phyloP scores from a whole-genome alignment of 1,140 invertebrate genomes.

The Pseudomyrmex cubaensis region DNA sequence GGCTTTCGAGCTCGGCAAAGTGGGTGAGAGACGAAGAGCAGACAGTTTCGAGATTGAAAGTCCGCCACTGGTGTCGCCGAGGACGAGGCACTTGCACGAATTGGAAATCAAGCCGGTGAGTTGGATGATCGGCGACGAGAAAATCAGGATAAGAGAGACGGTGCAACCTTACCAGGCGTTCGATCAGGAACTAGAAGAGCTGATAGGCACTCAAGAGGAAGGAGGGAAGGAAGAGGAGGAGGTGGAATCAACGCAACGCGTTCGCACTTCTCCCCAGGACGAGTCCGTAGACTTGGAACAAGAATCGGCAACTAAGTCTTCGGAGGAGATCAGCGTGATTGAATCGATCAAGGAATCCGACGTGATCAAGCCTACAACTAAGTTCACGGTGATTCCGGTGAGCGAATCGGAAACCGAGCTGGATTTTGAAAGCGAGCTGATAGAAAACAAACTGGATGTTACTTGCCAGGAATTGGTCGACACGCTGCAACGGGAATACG shows the following conservation, averaged over 20 bases:
- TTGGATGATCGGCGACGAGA: slow-evolving; percentile 84
- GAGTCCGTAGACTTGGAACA: slow-evolving; percentile 63
- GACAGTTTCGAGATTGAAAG: slow-evolving; percentile 82
- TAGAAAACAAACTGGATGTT: slow-evolving; percentile 81
- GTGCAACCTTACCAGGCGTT: slow-evolving; percentile 81
- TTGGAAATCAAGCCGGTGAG: slow-evolving; percentile 81
- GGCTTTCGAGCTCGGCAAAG: neutral
- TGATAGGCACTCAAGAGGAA: slow-evolving; percentile 26
- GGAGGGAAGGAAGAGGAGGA: no score
- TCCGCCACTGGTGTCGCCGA: slow-evolving; percentile 79
- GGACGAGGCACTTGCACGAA: slow-evolving; percentile 72
- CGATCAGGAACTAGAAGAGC: slow-evolving; percentile 82
- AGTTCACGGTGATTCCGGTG: slow-evolving; percentile 77
- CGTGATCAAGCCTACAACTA: slow-evolving; percentile 61
- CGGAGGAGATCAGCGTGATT: slow-evolving; percentile 71
- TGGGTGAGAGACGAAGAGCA: slow-evolving; percentile 33
- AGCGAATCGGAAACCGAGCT: slow-evolving; percentile 66
- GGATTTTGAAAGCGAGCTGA: slow-evolving; percentile 81
- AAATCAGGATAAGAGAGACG: slow-evolving; percentile 82
- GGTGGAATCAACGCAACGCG: slow-evolving; percentile 70
- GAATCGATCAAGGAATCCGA: slow-evolving; percentile 66
- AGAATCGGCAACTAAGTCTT: slow-evolving; percentile 70
- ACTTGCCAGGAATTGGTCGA: slow-evolving; percentile 83
- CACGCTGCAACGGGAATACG: slow-evolving; percentile 80
- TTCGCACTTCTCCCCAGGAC: slow-evolving; percentile 58